Conservation (phyloP, 2,888 invertebrate species). For the Eubasilissa splendida region DNA sequence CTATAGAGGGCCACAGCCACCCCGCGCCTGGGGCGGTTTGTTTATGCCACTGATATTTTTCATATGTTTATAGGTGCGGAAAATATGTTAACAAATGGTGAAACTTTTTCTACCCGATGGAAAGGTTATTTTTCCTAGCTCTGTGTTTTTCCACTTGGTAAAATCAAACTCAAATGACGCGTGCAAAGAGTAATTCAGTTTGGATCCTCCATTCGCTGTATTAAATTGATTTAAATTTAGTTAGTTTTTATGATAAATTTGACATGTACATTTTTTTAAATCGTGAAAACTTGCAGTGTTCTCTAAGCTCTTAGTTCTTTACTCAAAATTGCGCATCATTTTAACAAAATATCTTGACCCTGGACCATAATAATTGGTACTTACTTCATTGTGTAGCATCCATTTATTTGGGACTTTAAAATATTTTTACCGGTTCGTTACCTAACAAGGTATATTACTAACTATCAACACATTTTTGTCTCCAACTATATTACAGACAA, state of each 20-base stretch:
- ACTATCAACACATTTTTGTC: no score
- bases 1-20: not conserved
- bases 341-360: no score
- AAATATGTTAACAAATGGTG: constrained; percentile 53
- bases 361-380: no score
- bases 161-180: constrained; percentile 23
- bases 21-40: constrained; percentile 47
- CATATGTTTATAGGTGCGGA: constrained; percentile 58
- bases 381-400: no score
- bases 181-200: not conserved
- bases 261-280: not conserved
- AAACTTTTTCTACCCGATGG: constrained; percentile 33
- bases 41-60: constrained; percentile 56
- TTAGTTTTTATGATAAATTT: not conserved
- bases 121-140: constrained; percentile 29
- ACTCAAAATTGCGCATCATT: no score
- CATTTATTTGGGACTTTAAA: no score
- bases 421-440: no score
- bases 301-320: no score
- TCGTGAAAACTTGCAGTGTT: no score
- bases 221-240: not conserved
- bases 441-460: no score
- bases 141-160: constrained; percentile 12
- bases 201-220: not conserved
- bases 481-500: no score